Evolutionary conservation across 2,888 invertebrate genomes (phyloP), one percentile per base, ranked within the genome.

Genomic region (Sesia bembeciformis): DNA sequence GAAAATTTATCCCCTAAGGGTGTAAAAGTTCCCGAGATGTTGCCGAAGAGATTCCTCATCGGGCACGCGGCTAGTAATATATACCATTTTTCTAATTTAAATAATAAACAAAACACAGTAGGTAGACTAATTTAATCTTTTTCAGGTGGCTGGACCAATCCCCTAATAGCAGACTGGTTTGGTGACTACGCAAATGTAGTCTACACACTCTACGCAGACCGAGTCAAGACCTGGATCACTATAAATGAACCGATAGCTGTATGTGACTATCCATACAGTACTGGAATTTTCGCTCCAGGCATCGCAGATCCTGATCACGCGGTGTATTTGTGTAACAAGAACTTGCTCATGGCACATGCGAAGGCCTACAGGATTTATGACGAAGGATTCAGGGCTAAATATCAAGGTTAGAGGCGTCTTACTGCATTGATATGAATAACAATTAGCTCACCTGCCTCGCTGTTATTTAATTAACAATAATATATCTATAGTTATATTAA

Each of bases 141-240:
- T 59, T 3, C 64, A 84, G 93, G 93, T 53, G 93, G 93, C 4
- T 94, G 93, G 93, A 78, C 90, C 0, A 94, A 93, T 69, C 91
- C 92, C 0, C 78, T 90, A 49, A 90, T 93, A 8, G 84, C 88
- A 5, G 88, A 92, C n/a, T 88, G 92, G 75, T 93, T 92, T 62
- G 84, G 75, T n/a, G 91, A 92, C 62, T 94, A 91, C 66, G 91
- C 93, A 0, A 83, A 87, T 8, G 65, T 93, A 0, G 76, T 90
- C 0, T 91, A 87, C 67, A 78, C 82, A 3, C 80, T 91, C 58
- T 93, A 84, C 61, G 93, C 91, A 0, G 91, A 91, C 63, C 88
- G 92, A 38, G 92, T 94, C 1, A 91, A 90, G 70, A 76, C 84
- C 49, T 95, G 94, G 94, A 88, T 93, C 0, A 95, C 95, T 0